Evolutionary conservation across 2,113 vertebrate species (phyloP).

Genomic region (Prolemur simus): DNA sequence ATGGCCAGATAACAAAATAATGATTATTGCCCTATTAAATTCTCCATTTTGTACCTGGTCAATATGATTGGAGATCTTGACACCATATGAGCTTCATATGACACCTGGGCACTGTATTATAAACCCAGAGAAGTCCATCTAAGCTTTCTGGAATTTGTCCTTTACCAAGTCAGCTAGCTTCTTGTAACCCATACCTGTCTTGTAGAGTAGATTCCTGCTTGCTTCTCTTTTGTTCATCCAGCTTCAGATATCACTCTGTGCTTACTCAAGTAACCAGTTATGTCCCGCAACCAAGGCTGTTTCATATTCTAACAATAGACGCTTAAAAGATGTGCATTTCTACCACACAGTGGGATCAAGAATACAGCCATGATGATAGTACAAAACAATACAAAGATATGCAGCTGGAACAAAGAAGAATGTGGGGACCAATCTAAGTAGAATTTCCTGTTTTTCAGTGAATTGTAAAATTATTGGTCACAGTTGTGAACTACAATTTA

Average conservation of each 20-base stretch:
- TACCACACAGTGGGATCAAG: background rate
- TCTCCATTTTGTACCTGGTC: background rate
- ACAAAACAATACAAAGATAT: background rate
- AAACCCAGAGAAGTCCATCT: background rate
- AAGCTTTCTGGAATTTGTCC: background rate
- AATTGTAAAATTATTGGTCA: background rate
- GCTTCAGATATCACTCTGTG: background rate
- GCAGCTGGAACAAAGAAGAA: background rate
- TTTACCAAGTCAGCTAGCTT: background rate
- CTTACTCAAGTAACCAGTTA: background rate
- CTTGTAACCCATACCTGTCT: background rate
- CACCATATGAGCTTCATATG: background rate
- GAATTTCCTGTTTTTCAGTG: background rate
- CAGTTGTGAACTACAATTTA: background rate
- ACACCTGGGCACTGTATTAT: background rate
- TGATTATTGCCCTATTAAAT: background rate
- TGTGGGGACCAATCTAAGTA: background rate
- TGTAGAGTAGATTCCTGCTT: background rate
- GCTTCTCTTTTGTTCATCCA: background rate
- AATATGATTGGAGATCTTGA: background rate
- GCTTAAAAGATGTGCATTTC: background rate
- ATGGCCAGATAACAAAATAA: background rate
- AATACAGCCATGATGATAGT: background rate
- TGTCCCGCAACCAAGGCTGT: background rate
- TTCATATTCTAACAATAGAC: background rate